Percentiles rank a stretch among this genome's conserved stretches.
These are phyloP conservation scores for Eupelmus urozonus DNA, from an alignment of 2,888 invertebrate genomes.

Conservation along the genomic window DNA sequence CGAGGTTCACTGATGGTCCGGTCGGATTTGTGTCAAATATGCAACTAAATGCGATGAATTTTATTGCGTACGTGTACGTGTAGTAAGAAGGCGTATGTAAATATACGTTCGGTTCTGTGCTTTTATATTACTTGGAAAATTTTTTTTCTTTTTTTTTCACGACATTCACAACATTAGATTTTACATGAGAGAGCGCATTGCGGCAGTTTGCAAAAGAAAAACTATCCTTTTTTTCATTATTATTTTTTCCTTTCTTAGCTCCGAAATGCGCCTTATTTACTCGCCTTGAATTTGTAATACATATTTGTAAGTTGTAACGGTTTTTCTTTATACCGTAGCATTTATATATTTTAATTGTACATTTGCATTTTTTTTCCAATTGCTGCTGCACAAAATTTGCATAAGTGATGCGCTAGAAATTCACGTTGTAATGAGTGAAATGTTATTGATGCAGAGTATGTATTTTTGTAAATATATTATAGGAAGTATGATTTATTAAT, in stretches of 20 bases:
- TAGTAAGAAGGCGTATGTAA: conserved; percentile 38
- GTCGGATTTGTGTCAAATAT: conserved; percentile 42
- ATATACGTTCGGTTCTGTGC: conserved; percentile 38
- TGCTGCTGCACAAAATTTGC: conserved; percentile 57
- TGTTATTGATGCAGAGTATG: conserved; percentile 58
- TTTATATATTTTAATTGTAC: conserved; percentile 52
- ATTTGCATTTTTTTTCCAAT: conserved; percentile 54
- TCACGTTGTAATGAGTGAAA: conserved; percentile 56
- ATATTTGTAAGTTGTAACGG: conserved; percentile 44
- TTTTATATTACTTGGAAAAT: conserved; percentile 30
- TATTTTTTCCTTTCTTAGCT: conserved; percentile 27
- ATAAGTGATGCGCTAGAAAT: conserved; percentile 51
- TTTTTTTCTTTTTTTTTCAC: conserved; percentile 34
- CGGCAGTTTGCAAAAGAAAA: conserved; percentile 24
- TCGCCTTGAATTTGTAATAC: conserved; percentile 46
- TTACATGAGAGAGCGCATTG: conserved; percentile 16
- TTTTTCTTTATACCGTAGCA: conserved; percentile 43
- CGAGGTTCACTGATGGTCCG: conserved; percentile 10
- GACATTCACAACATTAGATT: conserved; percentile 10
- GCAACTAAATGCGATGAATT: conserved; percentile 31
- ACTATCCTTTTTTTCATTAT: background rate
- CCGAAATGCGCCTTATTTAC: conserved; percentile 50
- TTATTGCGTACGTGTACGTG: conserved; percentile 45
- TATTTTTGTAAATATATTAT: conserved; percentile 61
- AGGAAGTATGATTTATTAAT: conserved; percentile 54